Evolutionary conservation across 2,113 vertebrate species (phyloP).

Genomic region (Shinisaurus crocodilurus): DNA sequence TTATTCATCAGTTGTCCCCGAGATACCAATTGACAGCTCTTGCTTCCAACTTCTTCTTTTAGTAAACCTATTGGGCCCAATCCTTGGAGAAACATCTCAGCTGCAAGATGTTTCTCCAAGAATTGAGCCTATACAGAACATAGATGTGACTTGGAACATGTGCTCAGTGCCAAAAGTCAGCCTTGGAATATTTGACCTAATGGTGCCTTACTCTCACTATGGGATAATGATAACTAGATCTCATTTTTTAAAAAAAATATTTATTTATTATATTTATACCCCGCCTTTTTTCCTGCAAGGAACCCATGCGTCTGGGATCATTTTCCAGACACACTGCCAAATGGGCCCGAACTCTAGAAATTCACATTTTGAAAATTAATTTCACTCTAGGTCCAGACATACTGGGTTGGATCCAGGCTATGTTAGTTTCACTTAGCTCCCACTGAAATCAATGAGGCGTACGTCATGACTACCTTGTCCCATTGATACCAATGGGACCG

Average conservation of each 20-base stretch:
- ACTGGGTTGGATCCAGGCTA: background rate
- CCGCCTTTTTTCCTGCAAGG: no score
- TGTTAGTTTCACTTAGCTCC: no score
- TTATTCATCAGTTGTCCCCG: background rate
- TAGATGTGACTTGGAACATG: background rate
- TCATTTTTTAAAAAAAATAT: no score
- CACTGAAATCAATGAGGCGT: no score
- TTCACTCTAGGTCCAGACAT: background rate
- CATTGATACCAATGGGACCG: no score
- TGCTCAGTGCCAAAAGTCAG: background rate
- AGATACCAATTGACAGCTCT: background rate
- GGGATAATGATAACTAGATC: no score
- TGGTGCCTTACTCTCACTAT: no score
- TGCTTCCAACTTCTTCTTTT: no score
- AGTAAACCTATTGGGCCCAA: background rate
- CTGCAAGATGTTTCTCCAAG: no score
- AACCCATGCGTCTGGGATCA: background rate
- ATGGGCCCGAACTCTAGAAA: background rate
- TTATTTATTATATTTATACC: no score
- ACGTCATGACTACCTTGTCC: no score
- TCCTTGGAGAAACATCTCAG: background rate
- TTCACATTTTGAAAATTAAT: background rate
- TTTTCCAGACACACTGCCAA: background rate
- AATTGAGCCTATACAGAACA: background rate
- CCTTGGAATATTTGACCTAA: background rate